Evolutionary conservation across 2,113 vertebrate species (phyloP), one percentile per base, ranked within the genome.

Genomic region (Epinephelus lanceolatus): DNA sequence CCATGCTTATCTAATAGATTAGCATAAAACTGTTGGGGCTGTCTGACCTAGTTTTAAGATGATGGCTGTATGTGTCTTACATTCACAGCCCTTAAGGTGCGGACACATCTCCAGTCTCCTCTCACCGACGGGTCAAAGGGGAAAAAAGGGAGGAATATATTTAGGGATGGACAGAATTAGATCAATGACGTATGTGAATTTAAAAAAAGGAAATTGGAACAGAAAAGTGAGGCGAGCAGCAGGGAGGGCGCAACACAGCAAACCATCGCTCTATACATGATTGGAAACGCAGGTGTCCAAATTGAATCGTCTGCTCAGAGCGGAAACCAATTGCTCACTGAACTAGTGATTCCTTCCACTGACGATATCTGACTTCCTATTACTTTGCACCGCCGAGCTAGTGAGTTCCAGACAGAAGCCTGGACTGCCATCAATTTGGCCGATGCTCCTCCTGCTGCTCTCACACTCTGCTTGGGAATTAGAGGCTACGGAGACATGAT

Each of bases 31-130:
- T 47, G 63, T n/a, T 57, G 47, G 18, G 8, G 51, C 21, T 23
- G 88, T 76, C 69, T 91, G 91, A 76, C 91, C 92, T 76, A 90
- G 70, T 85, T 93, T 80, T 74, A 53, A 51, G 17, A 81, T 76
- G 86, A 79, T 40, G 1, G 53, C 65, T 80, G 66, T 4, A 47
- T 65, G 51, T 3, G 71, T 76, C 77, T 60, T 51, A 49, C 52
- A 68, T 21, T 52, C 12, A 55, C 19, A 49, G 62, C 71, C 74
- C 61, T 66, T 40, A 74, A 85, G 74, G 66, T 66, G 40, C 4
- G 4, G 70, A 67, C 63, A 74, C 71, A 13, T 68, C 55, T 13
- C 49, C 2, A 23, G 37, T 37, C 18, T 17, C 14, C 55, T 59
- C 57, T 77, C 72, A 78, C 53, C 2, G 51, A 79, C n/a, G 62